phyloP scores from a whole-genome alignment of 2,888 invertebrate species.

The Perizoma flavofasciatum region DNA sequence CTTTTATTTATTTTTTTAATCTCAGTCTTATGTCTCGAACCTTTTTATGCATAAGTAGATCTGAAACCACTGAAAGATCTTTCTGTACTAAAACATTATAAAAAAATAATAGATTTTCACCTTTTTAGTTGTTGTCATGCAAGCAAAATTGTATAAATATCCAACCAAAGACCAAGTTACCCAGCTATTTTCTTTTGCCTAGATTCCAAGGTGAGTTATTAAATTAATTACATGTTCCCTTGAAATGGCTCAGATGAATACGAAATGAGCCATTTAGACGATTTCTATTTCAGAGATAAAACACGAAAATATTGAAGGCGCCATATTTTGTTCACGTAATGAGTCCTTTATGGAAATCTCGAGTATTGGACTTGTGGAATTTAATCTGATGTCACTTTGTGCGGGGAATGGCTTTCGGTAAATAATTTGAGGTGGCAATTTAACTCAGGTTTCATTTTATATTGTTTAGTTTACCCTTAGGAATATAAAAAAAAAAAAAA shows the following conservation, averaged over 20 bases:
- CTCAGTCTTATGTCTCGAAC: too few species aligned
- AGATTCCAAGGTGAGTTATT: constrained; percentile 33
- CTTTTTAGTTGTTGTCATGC: too few species aligned
- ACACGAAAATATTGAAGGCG: constrained; percentile 38
- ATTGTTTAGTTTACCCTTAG: neutral
- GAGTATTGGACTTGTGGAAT: constrained; percentile 23
- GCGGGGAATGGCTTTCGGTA: neutral
- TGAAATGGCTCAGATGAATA: constrained; percentile 37
- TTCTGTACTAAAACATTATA: too few species aligned
- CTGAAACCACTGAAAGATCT: too few species aligned
- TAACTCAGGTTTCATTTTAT: constrained; percentile 1
- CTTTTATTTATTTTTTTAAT: too few species aligned
- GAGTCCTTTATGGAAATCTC: constrained; percentile 30
- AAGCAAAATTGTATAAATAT: too few species aligned
- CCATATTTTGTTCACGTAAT: constrained; percentile 28
- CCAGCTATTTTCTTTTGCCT: neutral
- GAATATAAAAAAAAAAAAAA: too few species aligned
- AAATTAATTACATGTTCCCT: constrained; percentile 40
- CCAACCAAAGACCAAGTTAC: neutral
- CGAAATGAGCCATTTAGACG: constrained; percentile 36
- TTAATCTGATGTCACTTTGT: constrained; percentile 22
- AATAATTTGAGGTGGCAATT: constrained; percentile 6
- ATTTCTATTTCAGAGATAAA: constrained; percentile 39
- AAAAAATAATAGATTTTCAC: too few species aligned
- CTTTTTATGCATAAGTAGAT: too few species aligned